Conservation (phyloP, 2,113 vertebrate species). For the Aptenodytes patagonicus region DNA sequence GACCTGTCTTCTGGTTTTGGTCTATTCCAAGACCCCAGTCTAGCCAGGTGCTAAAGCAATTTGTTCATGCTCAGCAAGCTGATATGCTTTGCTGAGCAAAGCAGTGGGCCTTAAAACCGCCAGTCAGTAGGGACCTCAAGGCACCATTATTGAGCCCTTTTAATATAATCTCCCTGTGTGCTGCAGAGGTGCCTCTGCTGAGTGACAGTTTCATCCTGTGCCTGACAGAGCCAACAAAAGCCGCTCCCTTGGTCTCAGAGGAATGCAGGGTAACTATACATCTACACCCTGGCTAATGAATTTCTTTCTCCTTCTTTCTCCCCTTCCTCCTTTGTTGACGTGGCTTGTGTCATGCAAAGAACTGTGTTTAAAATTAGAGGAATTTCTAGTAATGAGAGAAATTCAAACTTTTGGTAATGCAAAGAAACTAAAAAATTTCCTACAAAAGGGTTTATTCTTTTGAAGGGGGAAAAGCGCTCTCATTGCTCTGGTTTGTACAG, state of each 20-base stretch:
- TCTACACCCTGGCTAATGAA: background rate
- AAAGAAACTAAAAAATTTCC: background rate
- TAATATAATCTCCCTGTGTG: background rate
- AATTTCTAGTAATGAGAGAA: background rate
- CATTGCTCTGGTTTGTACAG: background rate
- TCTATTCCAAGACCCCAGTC: background rate
- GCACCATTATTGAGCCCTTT: background rate
- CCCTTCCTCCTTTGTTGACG: background rate
- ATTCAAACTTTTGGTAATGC: background rate
- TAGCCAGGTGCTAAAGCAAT: background rate
- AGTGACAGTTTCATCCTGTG: background rate
- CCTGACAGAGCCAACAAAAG: background rate
- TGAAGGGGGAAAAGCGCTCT: background rate
- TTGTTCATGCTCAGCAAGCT: background rate
- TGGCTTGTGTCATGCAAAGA: background rate
- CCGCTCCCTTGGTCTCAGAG: background rate
- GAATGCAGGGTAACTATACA: background rate
- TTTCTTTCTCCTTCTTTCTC: background rate
- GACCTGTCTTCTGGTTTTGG: background rate
- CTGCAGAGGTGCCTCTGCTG: background rate
- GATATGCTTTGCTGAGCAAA: background rate
- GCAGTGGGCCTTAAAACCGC: background rate
- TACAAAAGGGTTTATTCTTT: background rate
- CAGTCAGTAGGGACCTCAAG: background rate
- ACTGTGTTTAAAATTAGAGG: background rate